These are phyloP conservation scores for Heliconius hortense DNA, from an alignment of 2,888 invertebrate genomes.

Conservation along the genomic window DNA sequence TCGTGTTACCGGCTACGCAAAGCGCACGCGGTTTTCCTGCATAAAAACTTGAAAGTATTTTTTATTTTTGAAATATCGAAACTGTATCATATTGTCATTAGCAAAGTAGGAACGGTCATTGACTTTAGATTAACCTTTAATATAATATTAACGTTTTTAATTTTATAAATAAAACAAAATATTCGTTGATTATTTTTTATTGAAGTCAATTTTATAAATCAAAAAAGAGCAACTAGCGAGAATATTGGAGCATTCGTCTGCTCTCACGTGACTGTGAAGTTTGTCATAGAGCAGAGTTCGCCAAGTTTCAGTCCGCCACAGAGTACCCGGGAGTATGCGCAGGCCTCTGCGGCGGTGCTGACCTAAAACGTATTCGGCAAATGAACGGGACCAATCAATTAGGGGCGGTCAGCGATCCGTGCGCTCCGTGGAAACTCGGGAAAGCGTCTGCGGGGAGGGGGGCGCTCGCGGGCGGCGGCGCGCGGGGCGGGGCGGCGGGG, in stretches of 20 bases:
- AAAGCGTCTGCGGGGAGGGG: conserved; percentile 66
- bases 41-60: not conserved
- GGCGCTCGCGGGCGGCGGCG: conserved; percentile 53
- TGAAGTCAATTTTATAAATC: not conserved
- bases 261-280: conserved; percentile 21
- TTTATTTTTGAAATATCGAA: not conserved
- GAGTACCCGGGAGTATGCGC: conserved; percentile 50
- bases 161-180: no score
- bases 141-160: no score
- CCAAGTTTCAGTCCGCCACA: conserved; percentile 31
- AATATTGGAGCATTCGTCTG: not conserved
- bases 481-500: conserved; percentile 57
- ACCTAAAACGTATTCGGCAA: conserved; percentile 79
- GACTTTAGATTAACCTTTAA: no score
- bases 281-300: conserved; percentile 26
- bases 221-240: not conserved
- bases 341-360: conserved; percentile 72
- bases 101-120: no score
- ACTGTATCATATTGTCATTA: not conserved
- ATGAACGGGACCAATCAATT: conserved; percentile 78
- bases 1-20: not conserved
- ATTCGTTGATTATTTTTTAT: not conserved
- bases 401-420: conserved; percentile 80
- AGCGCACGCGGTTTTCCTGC: not conserved
- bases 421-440: conserved; percentile 81